Evolutionary conservation across 1,140 invertebrate species (phyloP).

Genomic region (Ladona fulva): DNA sequence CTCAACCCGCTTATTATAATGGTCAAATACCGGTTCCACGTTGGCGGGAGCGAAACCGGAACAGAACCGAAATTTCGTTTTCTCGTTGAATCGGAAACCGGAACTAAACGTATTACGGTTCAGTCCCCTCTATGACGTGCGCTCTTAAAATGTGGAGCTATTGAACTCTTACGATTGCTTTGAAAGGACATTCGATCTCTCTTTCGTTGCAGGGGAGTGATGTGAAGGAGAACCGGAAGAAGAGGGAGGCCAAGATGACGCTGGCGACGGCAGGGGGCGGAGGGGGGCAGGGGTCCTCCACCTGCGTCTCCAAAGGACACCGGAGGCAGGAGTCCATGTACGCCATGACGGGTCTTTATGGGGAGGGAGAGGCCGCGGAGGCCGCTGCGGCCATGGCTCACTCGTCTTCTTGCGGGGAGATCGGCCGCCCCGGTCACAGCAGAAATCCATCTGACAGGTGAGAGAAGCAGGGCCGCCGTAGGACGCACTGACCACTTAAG

Average conservation of each 20-base stretch:
- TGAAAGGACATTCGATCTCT: too few relatives aligned
- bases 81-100: too few relatives aligned
- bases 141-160: too few relatives aligned
- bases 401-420: background rate
- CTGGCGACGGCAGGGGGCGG: slow-evolving; percentile 33
- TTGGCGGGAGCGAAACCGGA: too few relatives aligned
- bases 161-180: too few relatives aligned
- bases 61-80: too few relatives aligned
- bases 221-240: background rate
- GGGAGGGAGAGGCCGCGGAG: slow-evolving; percentile 46
- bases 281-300: slow-evolving; percentile 17
- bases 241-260: background rate
- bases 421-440: slow-evolving; percentile 26
- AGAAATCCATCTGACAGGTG: slow-evolving; percentile 33
- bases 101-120: too few relatives aligned
- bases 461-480: slow-evolving; percentile 24
- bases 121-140: too few relatives aligned
- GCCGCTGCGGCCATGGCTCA: slow-evolving; percentile 32
- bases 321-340: slow-evolving; percentile 77
- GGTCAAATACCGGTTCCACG: too few relatives aligned
- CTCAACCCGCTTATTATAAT: too few relatives aligned
- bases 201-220: background rate
- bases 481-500: too few relatives aligned
- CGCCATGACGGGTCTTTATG: slow-evolving; percentile 75
- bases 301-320: slow-evolving; percentile 33